Conservation (phyloP, 1,140 invertebrate genomes). For the Hormaphis cornu region DNA sequence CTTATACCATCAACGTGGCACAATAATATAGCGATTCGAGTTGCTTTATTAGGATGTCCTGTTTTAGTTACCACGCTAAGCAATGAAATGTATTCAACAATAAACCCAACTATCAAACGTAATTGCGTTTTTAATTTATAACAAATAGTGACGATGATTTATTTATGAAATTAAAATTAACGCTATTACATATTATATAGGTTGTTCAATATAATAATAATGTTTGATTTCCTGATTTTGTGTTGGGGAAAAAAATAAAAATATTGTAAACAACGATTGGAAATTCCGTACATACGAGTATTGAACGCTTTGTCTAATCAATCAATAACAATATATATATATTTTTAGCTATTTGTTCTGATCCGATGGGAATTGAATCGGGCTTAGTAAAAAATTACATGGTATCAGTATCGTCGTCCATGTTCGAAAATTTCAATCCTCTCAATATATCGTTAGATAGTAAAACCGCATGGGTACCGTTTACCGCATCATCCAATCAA, state of each 20-base stretch:
- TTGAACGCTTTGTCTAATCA: too few species aligned
- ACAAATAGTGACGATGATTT: too few species aligned
- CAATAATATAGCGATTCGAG: constrained; percentile 56
- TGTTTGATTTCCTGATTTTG: too few species aligned
- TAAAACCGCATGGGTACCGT: constrained; percentile 35
- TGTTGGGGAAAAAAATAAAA: too few species aligned
- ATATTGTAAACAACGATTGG: too few species aligned
- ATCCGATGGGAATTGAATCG: constrained; percentile 31
- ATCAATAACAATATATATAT: constrained; percentile 5
- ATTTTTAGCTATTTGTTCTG: constrained; percentile 33
- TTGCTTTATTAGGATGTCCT: constrained; percentile 65
- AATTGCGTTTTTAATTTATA: background rate
- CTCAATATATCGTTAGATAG: constrained; percentile 30
- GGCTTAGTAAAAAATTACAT: constrained; percentile 5
- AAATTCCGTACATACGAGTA: background rate
- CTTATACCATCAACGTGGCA: constrained; percentile 67
- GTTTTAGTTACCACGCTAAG: constrained; percentile 1
- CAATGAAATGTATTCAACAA: background rate
- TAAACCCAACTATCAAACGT: background rate
- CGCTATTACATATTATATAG: too few species aligned
- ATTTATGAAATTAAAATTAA: background rate
- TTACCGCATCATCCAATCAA: constrained; percentile 35
- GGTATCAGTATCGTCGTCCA: constrained; percentile 32
- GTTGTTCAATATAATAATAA: too few species aligned
- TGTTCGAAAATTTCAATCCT: constrained; percentile 29